Evolutionary conservation across 2,888 invertebrate genomes (phyloP).

Genomic region (Vesta saturnalis): DNA sequence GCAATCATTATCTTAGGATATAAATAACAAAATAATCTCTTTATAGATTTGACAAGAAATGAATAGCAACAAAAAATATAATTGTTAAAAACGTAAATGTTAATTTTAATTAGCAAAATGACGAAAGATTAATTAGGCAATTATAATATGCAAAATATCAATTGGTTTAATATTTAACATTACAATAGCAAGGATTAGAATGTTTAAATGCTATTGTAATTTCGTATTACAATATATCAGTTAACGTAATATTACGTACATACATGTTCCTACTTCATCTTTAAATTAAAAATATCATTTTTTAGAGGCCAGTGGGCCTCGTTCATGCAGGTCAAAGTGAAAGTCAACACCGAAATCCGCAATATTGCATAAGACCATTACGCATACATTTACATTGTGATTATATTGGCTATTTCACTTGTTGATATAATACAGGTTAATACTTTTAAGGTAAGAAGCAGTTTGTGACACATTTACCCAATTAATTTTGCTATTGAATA

Average conservation of each 20-base stretch:
- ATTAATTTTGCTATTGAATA: too few species aligned
- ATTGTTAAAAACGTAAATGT: constrained; percentile 1
- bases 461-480: too few species aligned
- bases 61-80: too few species aligned
- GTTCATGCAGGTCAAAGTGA: constrained; percentile 36
- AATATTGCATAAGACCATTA: constrained; percentile 32
- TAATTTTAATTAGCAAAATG: constrained; percentile 20
- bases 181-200: constrained; percentile 20
- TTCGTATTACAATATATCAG: constrained; percentile 21
- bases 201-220: constrained; percentile 15
- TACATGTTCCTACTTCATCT: constrained; percentile 26
- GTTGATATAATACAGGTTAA: neutral
- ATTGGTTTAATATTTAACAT: constrained; percentile 17
- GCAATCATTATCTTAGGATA: too few species aligned
- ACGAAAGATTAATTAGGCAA: constrained; percentile 21
- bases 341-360: constrained; percentile 35
- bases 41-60: too few species aligned
- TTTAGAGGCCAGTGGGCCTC: constrained; percentile 21
- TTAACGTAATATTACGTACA: constrained; percentile 16
- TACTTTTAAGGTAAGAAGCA: neutral
- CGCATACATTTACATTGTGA: constrained; percentile 32
- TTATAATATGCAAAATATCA: constrained; percentile 19
- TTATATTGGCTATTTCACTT: constrained; percentile 17
- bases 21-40: too few species aligned
- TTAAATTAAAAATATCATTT: constrained; percentile 13